Evolutionary conservation across 2,797 vertebrate species (phyloP), one percentile per base, ranked within the genome.

Genomic region (Merluccius polli): DNA sequence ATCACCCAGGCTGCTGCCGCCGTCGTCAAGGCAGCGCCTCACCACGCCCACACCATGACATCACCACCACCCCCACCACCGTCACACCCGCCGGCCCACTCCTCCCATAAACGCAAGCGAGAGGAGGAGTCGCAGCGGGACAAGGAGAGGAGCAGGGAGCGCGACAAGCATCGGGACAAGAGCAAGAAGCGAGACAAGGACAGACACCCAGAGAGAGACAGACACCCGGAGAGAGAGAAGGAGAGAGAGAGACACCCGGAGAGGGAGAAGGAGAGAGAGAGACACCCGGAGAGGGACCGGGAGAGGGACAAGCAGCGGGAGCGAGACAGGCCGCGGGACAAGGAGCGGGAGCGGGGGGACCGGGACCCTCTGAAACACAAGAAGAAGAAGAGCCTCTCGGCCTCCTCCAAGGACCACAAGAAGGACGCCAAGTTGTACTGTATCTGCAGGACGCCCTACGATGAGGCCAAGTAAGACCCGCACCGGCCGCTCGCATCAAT

Each of bases 371-470:
- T 90, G 5, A 99, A 97, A 93, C 95, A 94, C 89, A 98, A 99
- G 93, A 98, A 98, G 88, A 98, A 98, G 94, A 99, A 98, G 93
- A 98, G 97, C 93, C 95, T 96, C 80, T 96, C 95, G 87, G 96
- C 97, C 94, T 96, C 96, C 94, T 96, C 97, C 93, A 98, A 97
- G 94, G 98, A 99, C 90, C 94, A 93, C 76, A 99, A 97, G 94
- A 98, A 97, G 92, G 98, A 99, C 94, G 97, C 94, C 89, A 99
- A 98, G 87, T 93, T 99, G 89, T 99, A 99, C 92, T 99, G 98
- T 89, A 93, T 99, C 90, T 99, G 98, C 92, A 99, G 97, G 93
- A 98, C 97, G 3, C 94, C 97, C 81, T 99, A 99, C 0, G 98
- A 99, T 15, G 97, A 99, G 89, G 97, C 97, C 6, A 99, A 97